Evolutionary conservation across 2,797 vertebrate genomes (phyloP).

Genomic region (Helicolenus hilgendorfi): DNA sequence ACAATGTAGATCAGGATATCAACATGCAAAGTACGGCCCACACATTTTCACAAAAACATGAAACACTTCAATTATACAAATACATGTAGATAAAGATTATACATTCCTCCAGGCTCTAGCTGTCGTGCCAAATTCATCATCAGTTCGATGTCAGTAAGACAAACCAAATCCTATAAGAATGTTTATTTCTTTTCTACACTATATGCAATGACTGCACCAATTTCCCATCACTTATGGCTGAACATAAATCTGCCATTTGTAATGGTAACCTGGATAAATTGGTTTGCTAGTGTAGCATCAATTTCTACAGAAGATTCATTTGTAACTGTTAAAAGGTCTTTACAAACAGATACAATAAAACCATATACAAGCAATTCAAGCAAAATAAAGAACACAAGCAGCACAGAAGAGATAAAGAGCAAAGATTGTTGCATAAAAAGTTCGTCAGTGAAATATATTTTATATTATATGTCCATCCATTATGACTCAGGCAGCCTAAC

Average conservation of each 20-base stretch:
- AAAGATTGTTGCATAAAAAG: not conserved
- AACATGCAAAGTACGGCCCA: constrained; percentile 35
- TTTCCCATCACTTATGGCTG: not conserved
- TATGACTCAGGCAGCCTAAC: constrained; percentile 8
- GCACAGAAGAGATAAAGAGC: not conserved
- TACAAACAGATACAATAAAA: not conserved
- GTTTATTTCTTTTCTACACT: not conserved
- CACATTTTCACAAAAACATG: not conserved
- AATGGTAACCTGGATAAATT: not conserved
- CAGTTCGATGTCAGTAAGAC: constrained; percentile 14
- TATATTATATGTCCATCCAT: not conserved
- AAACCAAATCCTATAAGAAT: constrained; percentile 13
- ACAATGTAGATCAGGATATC: constrained; percentile 13
- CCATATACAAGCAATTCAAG: not conserved
- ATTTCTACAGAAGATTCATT: not conserved
- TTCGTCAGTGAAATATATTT: not conserved
- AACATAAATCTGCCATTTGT: constrained; percentile 2
- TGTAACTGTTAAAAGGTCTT: not conserved
- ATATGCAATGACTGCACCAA: not conserved
- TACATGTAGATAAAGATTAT: constrained; percentile 40
- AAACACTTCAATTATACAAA: constrained; percentile 43
- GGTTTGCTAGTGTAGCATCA: not conserved
- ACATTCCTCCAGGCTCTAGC: constrained; percentile 17
- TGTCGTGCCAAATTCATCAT: constrained; percentile 46
- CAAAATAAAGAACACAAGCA: not conserved